Conservation (phyloP, 2,888 invertebrate genomes). For the Anarsia innoxiella region DNA sequence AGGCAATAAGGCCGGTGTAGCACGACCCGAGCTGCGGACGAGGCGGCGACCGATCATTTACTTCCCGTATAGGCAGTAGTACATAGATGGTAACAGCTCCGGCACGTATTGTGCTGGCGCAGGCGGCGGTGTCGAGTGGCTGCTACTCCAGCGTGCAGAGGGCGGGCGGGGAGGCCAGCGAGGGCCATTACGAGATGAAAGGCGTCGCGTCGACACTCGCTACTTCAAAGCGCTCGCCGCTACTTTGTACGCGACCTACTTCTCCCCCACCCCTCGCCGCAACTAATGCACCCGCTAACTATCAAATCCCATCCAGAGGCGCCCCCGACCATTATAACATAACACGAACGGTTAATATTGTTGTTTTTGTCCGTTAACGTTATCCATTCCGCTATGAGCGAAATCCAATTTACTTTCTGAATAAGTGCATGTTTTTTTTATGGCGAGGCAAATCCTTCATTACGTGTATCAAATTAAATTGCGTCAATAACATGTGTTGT, state of each 20-base stretch:
- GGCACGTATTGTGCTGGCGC: slow-evolving; percentile 4
- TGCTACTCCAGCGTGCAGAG: not conserved
- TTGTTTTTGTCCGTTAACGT: too few species aligned
- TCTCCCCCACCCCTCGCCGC: slow-evolving; percentile 7
- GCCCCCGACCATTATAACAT: not conserved
- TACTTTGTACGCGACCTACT: slow-evolving; percentile 18
- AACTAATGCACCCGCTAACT: not conserved
- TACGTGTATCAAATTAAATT: slow-evolving; percentile 10
- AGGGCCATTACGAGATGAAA: slow-evolving; percentile 20
- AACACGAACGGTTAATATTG: too few species aligned
- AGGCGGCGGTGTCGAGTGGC: not conserved
- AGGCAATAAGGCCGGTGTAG: slow-evolving; percentile 6
- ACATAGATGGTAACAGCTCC: slow-evolving; percentile 1
- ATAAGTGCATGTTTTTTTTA: slow-evolving; percentile 5
- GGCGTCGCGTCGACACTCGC: slow-evolving; percentile 12
- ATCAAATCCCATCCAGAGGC: not conserved
- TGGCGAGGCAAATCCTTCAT: slow-evolving; percentile 8
- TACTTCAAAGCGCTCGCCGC: slow-evolving; percentile 12
- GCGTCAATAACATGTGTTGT: slow-evolving; percentile 9
- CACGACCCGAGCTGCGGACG: slow-evolving; percentile 1
- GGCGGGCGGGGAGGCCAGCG: slow-evolving; percentile 7
- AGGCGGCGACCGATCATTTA: slow-evolving; percentile 1
- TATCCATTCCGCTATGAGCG: slow-evolving; percentile 1
- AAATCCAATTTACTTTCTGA: slow-evolving; percentile 7
- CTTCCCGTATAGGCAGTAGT: too few species aligned